These are phyloP conservation scores for Nasua narica DNA, from an alignment of 2,797 vertebrate genomes.

Conservation along the genomic window DNA sequence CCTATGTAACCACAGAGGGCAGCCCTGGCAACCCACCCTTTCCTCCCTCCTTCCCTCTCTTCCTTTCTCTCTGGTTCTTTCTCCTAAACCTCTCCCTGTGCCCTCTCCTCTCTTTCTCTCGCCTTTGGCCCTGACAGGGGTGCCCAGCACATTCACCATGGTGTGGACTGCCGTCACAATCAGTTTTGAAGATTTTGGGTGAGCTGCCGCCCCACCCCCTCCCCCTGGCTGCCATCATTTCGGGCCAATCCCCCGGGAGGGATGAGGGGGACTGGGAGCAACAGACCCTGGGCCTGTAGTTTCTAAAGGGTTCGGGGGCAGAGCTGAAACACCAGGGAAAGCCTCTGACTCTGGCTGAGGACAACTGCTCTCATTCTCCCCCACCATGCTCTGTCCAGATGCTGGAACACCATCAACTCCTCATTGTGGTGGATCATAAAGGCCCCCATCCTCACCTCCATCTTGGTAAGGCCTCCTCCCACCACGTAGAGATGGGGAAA, in stretches of 20 bases:
- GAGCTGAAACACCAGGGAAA: background rate
- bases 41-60: background rate
- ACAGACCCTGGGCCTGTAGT: background rate
- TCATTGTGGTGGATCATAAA: slow-evolving; percentile 97
- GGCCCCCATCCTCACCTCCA: slow-evolving; percentile 93
- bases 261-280: background rate
- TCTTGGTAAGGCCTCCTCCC: slow-evolving; percentile 88
- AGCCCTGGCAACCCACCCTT: background rate
- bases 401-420: slow-evolving; percentile 93
- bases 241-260: background rate
- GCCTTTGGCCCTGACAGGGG: slow-evolving; percentile 82
- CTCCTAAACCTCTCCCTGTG: background rate
- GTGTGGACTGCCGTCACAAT: slow-evolving; percentile 92
- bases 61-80: background rate
- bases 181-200: slow-evolving; percentile 86
- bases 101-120: background rate
- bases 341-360: background rate
- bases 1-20: background rate
- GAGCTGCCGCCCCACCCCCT: slow-evolving; percentile 62
- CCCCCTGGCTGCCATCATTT: background rate
- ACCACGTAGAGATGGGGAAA: background rate
- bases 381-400: slow-evolving; percentile 81
- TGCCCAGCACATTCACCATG: slow-evolving; percentile 91
- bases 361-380: background rate
- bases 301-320: background rate